Evolutionary conservation across 64 coral and sea anemone species (phyloP), one percentile per base, ranked within the genome.

Genomic region (Orbicella faveolata): DNA sequence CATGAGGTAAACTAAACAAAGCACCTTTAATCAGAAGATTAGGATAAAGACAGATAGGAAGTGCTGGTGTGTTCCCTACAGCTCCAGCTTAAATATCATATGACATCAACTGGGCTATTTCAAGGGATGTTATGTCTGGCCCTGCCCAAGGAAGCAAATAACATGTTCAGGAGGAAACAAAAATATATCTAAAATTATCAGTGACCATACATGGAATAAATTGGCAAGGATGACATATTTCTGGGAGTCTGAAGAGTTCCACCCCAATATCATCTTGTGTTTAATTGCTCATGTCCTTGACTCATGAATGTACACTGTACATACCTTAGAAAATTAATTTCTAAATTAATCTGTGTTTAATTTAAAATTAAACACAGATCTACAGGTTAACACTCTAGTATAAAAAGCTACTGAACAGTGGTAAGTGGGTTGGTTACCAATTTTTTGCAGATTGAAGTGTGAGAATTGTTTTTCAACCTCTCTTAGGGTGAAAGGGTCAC

Each of bases 151-250:
- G 75, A 76, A 76, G 15, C 23, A 34, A 4, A 35, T 76, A 36
- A 13, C 48, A 76, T 51, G 20, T 19, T 12, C 3, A 76, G 36
- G 35, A 76, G 37, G 37, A 76, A 76, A 76, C 37, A 51, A 41
- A 44, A 76, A 76, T 48, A 76, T 16, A 18, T 12, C 75, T 41
- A 6, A 44, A 39, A 1, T 51, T 59, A 20, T 16, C 13, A 17
- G 16, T 39, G 16, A 76, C 75, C 75, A 76, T 76, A 76, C 75
- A 76, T 76, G 75, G 75, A 76, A 76, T 35, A 37, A 76, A 48
- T 14, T 74, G 2, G 10, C 13, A 11, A 13, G n/a, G 13, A 33
- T 74, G 25, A 34, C 1, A 74, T 34, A 74, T 74, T 74, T 35
- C 26, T 74, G 72, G 9, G 4, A 30, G 33, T 74, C 9, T 4